Percentiles rank a stretch among this genome's conserved stretches.
Evolutionary conservation across 1,140 invertebrate species (phyloP).

Genomic region (Penaeus vannamei): DNA sequence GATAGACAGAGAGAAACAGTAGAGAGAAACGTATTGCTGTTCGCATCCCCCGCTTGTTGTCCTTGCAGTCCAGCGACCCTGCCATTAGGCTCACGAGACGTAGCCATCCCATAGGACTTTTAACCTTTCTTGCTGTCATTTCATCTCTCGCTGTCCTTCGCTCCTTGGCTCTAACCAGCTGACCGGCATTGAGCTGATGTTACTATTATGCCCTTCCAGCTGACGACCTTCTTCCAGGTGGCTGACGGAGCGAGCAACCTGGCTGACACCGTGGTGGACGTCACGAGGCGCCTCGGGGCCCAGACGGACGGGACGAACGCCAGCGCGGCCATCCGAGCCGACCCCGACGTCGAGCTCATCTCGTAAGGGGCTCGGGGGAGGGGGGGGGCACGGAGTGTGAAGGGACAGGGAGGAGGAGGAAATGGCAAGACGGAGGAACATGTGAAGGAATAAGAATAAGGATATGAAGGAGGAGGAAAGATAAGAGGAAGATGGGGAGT

Average conservation of each 20-base stretch:
- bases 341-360: background rate
- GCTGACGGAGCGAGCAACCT: constrained; percentile 21
- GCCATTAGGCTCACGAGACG: too few relatives aligned
- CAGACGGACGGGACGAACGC: background rate
- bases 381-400: too few relatives aligned
- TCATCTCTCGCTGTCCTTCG: background rate
- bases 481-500: too few relatives aligned
- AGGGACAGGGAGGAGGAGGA: too few relatives aligned
- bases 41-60: too few relatives aligned
- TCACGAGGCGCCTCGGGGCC: background rate
- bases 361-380: background rate
- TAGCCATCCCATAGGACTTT: too few relatives aligned
- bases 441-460: too few relatives aligned
- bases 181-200: background rate
- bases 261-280: background rate
- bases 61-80: too few relatives aligned
- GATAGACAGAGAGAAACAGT: too few relatives aligned
- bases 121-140: background rate
- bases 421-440: too few relatives aligned
- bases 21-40: too few relatives aligned
- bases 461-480: too few relatives aligned
- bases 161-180: background rate
- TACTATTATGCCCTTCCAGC: background rate
- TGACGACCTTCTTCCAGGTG: constrained; percentile 19
- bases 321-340: background rate